Conservation (phyloP, 2,888 invertebrate genomes). For the Aplocera efformata region DNA sequence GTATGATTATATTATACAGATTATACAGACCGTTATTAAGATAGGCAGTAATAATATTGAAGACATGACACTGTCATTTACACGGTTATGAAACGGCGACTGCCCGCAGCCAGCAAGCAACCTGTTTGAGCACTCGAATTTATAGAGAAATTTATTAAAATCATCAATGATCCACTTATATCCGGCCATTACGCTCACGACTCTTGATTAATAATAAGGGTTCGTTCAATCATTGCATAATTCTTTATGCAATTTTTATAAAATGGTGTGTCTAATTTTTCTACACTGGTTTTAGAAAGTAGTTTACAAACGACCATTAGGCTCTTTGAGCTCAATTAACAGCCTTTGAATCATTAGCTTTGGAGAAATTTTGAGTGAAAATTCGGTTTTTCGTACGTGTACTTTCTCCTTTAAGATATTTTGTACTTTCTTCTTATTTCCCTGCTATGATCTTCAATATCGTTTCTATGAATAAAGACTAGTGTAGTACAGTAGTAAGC, state of each 20-base stretch:
- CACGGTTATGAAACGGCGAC: conserved; percentile 2
- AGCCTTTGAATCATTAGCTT: conserved; percentile 23
- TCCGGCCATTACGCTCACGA: conserved; percentile 8
- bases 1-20: too few relatives aligned
- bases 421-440: too few relatives aligned
- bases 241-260: not conserved
- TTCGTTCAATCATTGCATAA: not conserved
- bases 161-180: conserved; percentile 15
- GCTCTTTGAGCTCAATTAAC: conserved; percentile 25
- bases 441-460: too few relatives aligned
- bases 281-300: conserved; percentile 17
- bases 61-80: too few relatives aligned
- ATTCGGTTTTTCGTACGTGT: conserved; percentile 9
- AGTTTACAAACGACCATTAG: conserved; percentile 16
- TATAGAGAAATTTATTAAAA: not conserved
- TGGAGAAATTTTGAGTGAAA: conserved; percentile 13
- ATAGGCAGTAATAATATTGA: too few relatives aligned
- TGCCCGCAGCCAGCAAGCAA: conserved; percentile 1
- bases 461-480: too few relatives aligned
- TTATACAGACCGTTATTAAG: too few relatives aligned
- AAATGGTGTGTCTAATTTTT: not conserved
- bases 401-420: conserved; percentile 11
- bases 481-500: too few relatives aligned
- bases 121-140: conserved; percentile 3
- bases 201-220: conserved; percentile 3